A percentile compares a stretch with the other conserved stretches of the same genome.
Conservation (phyloP, 2,888 invertebrate species). For the Mongoloraphidia duomilia region DNA sequence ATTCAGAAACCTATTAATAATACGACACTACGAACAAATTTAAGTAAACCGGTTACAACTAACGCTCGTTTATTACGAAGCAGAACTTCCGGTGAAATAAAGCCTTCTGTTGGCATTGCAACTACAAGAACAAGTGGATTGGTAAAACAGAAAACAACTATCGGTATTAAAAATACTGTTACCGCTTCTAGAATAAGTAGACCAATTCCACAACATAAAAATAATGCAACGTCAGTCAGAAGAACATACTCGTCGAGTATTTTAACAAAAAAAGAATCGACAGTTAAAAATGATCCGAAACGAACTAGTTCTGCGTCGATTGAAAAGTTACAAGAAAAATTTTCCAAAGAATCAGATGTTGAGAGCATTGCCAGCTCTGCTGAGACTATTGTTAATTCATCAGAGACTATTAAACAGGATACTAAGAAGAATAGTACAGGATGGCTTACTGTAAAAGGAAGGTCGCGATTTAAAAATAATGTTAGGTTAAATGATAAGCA, state of each 20-base stretch:
- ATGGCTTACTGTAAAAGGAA: slow-evolving; percentile 79
- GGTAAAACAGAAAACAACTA: slow-evolving; percentile 1
- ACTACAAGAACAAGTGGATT: not conserved
- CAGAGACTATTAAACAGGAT: slow-evolving; percentile 21
- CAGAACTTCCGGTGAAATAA: slow-evolving; percentile 29
- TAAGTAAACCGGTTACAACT: not conserved
- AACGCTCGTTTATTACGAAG: slow-evolving; percentile 21
- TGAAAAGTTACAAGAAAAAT: not conserved
- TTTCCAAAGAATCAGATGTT: not conserved
- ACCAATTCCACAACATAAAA: slow-evolving; percentile 1
- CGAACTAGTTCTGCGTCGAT: not conserved
- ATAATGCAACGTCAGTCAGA: slow-evolving; percentile 3
- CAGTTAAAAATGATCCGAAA: slow-evolving; percentile 19
- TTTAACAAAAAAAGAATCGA: slow-evolving; percentile 28
- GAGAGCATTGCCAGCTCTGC: slow-evolving; percentile 36
- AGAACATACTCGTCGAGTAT: slow-evolving; percentile 22
- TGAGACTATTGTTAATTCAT: slow-evolving; percentile 36
- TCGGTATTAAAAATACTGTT: slow-evolving; percentile 24
- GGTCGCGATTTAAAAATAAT: slow-evolving; percentile 40
- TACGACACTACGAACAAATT: no score
- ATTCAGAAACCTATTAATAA: no score
- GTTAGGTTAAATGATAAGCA: slow-evolving; percentile 32
- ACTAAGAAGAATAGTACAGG: slow-evolving; percentile 26
- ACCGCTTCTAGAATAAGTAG: slow-evolving; percentile 33
- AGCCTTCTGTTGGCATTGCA: slow-evolving; percentile 12